These are phyloP conservation scores for Agrotis exclamationis DNA, from an alignment of 2,888 invertebrate species.

Conservation along the genomic window DNA sequence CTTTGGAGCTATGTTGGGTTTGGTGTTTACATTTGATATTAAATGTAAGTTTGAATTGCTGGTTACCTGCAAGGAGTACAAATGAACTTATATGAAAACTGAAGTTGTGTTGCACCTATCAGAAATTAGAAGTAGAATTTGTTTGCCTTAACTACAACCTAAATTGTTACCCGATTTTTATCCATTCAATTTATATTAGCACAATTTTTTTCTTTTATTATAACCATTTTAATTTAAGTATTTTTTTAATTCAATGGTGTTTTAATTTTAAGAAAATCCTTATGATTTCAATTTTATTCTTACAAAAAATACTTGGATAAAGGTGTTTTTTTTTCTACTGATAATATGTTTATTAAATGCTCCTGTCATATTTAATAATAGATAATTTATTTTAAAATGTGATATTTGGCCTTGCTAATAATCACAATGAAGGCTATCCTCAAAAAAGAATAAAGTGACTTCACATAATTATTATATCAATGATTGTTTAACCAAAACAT, in stretches of 20 bases:
- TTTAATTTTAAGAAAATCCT: background rate
- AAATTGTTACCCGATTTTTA: background rate
- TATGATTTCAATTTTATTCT: background rate
- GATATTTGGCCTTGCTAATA: constrained; percentile 50
- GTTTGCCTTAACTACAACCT: background rate
- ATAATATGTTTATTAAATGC: constrained; percentile 2
- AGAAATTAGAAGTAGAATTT: background rate
- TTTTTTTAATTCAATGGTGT: background rate
- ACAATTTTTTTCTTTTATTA: background rate
- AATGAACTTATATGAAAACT: constrained; percentile 39
- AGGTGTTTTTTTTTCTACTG: background rate
- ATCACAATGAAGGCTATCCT: constrained; percentile 50
- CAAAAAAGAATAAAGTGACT: constrained; percentile 20
- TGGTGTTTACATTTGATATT: constrained; percentile 84
- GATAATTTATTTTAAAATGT: constrained; percentile 42
- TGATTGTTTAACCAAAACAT: no score
- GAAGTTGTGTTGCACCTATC: background rate
- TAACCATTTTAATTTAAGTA: background rate
- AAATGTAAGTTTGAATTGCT: constrained; percentile 86
- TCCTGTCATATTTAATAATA: constrained; percentile 26
- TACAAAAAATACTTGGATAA: background rate
- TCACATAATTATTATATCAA: constrained; percentile 23
- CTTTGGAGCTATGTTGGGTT: constrained; percentile 86
- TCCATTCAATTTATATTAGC: background rate
- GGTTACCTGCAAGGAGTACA: constrained; percentile 80